Evolutionary conservation across 2,888 invertebrate species (phyloP).

Genomic region (Latrodectus hesperus): DNA sequence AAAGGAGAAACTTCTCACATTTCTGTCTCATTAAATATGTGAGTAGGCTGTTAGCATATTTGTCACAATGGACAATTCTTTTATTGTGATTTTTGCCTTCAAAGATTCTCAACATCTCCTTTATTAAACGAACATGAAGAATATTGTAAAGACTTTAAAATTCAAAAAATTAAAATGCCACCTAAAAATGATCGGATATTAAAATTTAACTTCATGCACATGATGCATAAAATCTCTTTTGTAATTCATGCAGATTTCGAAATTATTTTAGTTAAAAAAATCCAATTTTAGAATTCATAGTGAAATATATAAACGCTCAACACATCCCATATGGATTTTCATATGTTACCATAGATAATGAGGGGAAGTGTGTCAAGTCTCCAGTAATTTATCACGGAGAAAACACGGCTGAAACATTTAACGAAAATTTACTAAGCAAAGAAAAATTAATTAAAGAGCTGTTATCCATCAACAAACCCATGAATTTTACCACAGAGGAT

Average conservation of each 20-base stretch:
- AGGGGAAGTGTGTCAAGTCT: not conserved
- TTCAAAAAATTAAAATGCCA: conserved; percentile 3
- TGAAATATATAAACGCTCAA: not conserved
- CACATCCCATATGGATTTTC: not conserved
- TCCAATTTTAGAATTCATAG: not conserved
- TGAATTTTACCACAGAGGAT: not conserved
- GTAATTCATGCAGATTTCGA: not conserved
- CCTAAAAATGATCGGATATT: not conserved
- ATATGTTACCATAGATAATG: not conserved
- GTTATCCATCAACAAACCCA: not conserved
- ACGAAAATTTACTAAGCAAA: not conserved
- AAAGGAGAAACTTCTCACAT: not conserved
- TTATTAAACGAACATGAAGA: not conserved
- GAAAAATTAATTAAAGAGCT: not conserved
- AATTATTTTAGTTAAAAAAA: not conserved
- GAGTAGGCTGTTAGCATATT: not conserved
- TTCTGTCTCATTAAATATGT: not conserved
- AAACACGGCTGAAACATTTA: not conserved
- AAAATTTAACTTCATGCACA: not conserved
- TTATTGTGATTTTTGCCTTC: not conserved
- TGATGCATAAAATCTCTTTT: not conserved
- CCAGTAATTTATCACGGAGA: conserved; percentile 15
- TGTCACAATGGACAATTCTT: not conserved
- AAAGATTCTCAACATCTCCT: not conserved
- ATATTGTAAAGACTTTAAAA: not conserved